A percentile compares a stretch with the other conserved stretches of the same genome.
phyloP scores from a whole-genome alignment of 2,113 vertebrate genomes.

The Glaucomys volans region DNA sequence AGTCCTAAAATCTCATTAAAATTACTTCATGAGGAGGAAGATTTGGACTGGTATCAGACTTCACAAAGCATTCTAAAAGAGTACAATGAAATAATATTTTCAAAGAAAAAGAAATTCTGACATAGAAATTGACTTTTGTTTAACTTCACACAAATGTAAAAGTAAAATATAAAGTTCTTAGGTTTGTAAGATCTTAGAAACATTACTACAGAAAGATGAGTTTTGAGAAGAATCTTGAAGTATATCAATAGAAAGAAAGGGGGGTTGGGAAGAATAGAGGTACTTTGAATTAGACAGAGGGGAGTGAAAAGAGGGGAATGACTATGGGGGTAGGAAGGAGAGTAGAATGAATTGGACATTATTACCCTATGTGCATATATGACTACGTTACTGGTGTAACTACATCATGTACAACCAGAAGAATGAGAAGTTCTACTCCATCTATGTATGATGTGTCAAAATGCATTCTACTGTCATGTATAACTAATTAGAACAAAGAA shows the following conservation, averaged over 20 bases:
- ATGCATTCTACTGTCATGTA: no score
- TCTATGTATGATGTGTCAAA: no score
- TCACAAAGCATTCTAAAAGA: not conserved
- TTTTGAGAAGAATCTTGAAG: not conserved
- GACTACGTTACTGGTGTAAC: no score
- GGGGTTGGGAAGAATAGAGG: no score
- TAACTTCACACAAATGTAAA: not conserved
- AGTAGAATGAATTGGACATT: no score
- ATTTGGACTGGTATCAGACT: not conserved
- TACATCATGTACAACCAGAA: no score
- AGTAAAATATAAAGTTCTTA: not conserved
- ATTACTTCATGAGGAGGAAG: not conserved
- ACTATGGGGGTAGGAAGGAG: no score
- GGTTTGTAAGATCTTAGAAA: not conserved
- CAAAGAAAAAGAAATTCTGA: not conserved
- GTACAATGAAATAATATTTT: conserved; percentile 20
- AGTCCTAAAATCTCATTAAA: not conserved
- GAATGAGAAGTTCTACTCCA: no score
- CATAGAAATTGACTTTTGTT: not conserved
- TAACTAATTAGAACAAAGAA: no score
- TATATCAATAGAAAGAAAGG: not conserved
- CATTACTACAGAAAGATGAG: not conserved
- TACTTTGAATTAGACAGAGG: no score
- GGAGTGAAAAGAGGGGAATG: no score
- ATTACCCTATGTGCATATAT: no score